A percentile compares a stretch with the other conserved stretches of the same genome.
Conservation (phyloP, 2,888 invertebrate species). For the Ptychoptera albimana region DNA sequence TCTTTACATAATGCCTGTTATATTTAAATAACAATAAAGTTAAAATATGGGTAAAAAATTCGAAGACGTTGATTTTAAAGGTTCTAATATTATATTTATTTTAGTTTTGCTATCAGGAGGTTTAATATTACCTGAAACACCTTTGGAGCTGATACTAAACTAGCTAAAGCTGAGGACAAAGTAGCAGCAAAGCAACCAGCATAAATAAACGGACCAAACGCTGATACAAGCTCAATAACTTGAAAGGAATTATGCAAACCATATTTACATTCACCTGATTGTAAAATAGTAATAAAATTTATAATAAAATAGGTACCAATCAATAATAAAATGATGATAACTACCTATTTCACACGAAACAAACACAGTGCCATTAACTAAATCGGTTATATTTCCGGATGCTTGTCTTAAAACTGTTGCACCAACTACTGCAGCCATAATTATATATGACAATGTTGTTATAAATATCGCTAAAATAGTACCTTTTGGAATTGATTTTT, state of each 20-base stretch:
- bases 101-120: too few species aligned
- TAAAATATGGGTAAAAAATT: background rate
- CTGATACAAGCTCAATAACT: constrained; percentile 70
- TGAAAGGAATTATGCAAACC: constrained; percentile 32
- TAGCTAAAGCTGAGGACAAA: constrained; percentile 87
- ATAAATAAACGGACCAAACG: constrained; percentile 82
- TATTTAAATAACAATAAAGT: constrained; percentile 1
- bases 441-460: constrained; percentile 72
- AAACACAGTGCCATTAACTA: constrained; percentile 27
- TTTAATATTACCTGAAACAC: constrained; percentile 64
- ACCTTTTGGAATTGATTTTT: constrained; percentile 79
- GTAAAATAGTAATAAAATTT: constrained; percentile 7
- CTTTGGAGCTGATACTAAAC: constrained; percentile 90
- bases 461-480: constrained; percentile 80
- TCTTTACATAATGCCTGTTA: constrained; percentile 77
- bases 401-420: constrained; percentile 65
- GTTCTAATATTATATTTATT: too few species aligned
- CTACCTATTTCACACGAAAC: constrained; percentile 13
- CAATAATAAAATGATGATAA: constrained; percentile 29
- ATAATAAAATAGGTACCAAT: constrained; percentile 4
- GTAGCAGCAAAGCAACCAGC: constrained; percentile 97
- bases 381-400: constrained; percentile 47
- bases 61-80: background rate
- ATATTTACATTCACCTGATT: constrained; percentile 41
- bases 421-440: constrained; percentile 67